Evolutionary conservation across 1,140 invertebrate species (phyloP).

Genomic region (Musca vetustissima): DNA sequence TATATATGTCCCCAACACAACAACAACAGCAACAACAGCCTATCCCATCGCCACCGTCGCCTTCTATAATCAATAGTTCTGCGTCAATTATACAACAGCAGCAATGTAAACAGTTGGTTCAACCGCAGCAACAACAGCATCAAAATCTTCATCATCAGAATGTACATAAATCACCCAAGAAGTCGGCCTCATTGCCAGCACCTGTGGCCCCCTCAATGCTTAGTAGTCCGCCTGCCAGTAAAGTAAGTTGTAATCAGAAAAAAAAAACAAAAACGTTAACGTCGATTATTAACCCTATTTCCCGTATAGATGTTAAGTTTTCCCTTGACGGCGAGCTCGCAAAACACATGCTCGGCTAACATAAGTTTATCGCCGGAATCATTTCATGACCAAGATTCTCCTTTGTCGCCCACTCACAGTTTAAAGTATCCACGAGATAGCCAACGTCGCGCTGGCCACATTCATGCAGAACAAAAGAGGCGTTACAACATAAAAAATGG

Average conservation of each 20-base stretch:
- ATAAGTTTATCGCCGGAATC: constrained; percentile 50
- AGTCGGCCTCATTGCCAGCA: constrained; percentile 48
- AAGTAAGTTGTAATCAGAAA: constrained; percentile 25
- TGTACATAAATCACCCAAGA: constrained; percentile 43
- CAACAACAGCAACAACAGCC: constrained; percentile 33
- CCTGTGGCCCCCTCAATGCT: constrained; percentile 34
- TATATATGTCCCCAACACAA: constrained; percentile 22
- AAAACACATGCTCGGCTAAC: constrained; percentile 15
- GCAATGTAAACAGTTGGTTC: constrained; percentile 25
- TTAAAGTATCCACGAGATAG: constrained; percentile 48
- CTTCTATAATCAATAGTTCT: not conserved
- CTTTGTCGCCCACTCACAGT: constrained; percentile 57
- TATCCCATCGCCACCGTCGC: not conserved
- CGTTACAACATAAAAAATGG: constrained; percentile 97
- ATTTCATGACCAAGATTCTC: constrained; percentile 52
- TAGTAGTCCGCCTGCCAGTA: constrained; percentile 45
- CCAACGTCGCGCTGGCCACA: constrained; percentile 79
- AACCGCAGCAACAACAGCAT: constrained; percentile 28
- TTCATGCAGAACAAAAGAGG: constrained; percentile 97
- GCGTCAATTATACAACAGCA: constrained; percentile 27
- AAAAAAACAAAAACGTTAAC: not conserved
- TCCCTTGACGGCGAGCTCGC: constrained; percentile 25
- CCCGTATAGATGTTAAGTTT: constrained; percentile 29
- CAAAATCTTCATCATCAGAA: constrained; percentile 29
- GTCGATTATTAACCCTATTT: not conserved